Conservation (phyloP, 1,140 invertebrate genomes). For the Diorhabda sublineata region DNA sequence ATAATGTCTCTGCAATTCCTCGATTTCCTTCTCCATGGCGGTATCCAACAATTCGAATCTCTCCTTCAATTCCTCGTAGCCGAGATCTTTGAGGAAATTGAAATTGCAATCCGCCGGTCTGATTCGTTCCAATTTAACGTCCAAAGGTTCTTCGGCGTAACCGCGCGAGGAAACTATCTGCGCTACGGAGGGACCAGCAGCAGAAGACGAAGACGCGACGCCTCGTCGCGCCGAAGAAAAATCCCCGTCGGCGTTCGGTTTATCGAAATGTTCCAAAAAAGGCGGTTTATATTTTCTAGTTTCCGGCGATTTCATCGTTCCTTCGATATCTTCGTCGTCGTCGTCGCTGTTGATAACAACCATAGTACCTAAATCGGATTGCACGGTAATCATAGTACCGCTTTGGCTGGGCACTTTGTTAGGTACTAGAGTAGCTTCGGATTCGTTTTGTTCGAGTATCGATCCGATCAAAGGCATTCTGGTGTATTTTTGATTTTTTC, state of each 20-base stretch:
- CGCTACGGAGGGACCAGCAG: constrained; percentile 5
- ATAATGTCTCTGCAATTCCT: constrained; percentile 90
- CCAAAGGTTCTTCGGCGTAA: constrained; percentile 26
- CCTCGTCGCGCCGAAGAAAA: constrained; percentile 1
- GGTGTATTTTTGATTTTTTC: constrained; percentile 71
- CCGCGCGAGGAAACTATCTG: constrained; percentile 1
- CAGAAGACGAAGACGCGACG: not conserved
- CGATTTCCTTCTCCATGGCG: constrained; percentile 98
- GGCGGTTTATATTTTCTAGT: constrained; percentile 81
- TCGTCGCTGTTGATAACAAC: constrained; percentile 85
- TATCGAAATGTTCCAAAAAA: constrained; percentile 93
- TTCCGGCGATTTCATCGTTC: constrained; percentile 82
- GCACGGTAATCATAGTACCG: constrained; percentile 66
- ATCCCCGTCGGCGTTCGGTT: constrained; percentile 70
- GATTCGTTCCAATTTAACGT: constrained; percentile 28
- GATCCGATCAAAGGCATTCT: constrained; percentile 45
- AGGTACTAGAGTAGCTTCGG: constrained; percentile 52
- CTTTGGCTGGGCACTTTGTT: constrained; percentile 54
- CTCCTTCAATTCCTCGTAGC: constrained; percentile 85
- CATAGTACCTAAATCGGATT: constrained; percentile 85
- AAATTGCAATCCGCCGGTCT: constrained; percentile 31
- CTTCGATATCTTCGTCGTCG: constrained; percentile 68
- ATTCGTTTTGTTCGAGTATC: constrained; percentile 39
- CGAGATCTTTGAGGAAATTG: constrained; percentile 55
- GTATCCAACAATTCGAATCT: constrained; percentile 88